Conservation (phyloP, 2,888 invertebrate species). For the Neuroscelio doddi region DNA sequence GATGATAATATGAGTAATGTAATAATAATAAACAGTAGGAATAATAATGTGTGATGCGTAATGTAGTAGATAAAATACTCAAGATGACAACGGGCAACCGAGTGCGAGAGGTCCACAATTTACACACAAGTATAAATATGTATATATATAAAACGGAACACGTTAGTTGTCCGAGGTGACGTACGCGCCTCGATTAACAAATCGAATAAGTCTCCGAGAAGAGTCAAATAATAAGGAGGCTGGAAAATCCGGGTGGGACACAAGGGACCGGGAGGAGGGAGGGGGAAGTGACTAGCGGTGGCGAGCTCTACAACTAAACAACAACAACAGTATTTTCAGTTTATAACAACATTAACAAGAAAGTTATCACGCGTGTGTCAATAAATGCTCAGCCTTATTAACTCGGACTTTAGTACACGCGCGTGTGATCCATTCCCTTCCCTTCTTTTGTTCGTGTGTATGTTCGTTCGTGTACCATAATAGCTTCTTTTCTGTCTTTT, state of each 20-base stretch:
- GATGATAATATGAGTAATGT: slow-evolving; percentile 41
- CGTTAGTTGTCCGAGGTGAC: slow-evolving; percentile 22
- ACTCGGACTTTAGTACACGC: background rate
- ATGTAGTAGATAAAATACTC: slow-evolving; percentile 17
- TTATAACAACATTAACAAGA: slow-evolving; percentile 73
- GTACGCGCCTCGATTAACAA: slow-evolving; percentile 39
- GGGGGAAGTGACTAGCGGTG: slow-evolving; percentile 70
- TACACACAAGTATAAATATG: background rate
- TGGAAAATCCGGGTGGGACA: slow-evolving; percentile 10
- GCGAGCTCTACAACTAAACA: slow-evolving; percentile 73
- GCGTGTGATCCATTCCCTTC: slow-evolving; percentile 46
- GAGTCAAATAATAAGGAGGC: background rate
- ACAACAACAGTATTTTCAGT: slow-evolving; percentile 73
- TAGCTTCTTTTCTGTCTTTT: no score
- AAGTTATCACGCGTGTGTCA: slow-evolving; percentile 60
- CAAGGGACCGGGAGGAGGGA: slow-evolving; percentile 19
- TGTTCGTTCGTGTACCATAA: no score
- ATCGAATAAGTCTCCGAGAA: slow-evolving; percentile 4
- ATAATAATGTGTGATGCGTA: slow-evolving; percentile 26
- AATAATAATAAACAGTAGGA: slow-evolving; percentile 40
- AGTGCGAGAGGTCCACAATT: slow-evolving; percentile 7
- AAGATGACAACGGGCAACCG: slow-evolving; percentile 38
- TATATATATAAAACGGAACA: background rate
- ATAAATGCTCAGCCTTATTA: slow-evolving; percentile 23
- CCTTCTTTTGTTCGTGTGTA: slow-evolving; percentile 41